Percentiles rank a stretch among this genome's conserved stretches.
These are phyloP conservation scores for Contarinia nasturtii DNA, from an alignment of 1,140 invertebrate genomes.

Conservation along the genomic window DNA sequence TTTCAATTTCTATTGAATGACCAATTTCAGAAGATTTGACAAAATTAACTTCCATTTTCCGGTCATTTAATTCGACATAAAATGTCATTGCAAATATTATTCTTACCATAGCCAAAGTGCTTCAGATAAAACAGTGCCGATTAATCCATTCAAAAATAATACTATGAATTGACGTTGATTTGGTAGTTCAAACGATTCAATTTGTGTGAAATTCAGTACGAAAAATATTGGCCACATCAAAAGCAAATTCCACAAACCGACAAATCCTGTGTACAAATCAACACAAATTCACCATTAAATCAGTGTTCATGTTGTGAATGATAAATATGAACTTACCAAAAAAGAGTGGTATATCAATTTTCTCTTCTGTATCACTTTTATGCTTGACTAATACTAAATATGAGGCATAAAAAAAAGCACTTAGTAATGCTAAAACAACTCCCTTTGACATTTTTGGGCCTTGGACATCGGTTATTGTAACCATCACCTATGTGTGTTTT, in stretches of 20 bases:
- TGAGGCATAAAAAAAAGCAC: slow-evolving; percentile 66
- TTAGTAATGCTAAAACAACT: slow-evolving; percentile 53
- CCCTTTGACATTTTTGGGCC: slow-evolving; percentile 44
- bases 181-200: slow-evolving; percentile 69
- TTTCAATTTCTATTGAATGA: slow-evolving; percentile 7
- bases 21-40: slow-evolving; percentile 1
- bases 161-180: slow-evolving; percentile 54
- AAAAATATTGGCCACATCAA: slow-evolving; percentile 75
- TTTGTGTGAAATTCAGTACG: slow-evolving; percentile 54
- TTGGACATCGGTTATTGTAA: slow-evolving; percentile 48
- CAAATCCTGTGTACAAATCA: slow-evolving; percentile 62
- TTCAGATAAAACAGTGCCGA: slow-evolving; percentile 72
- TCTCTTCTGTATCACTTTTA: slow-evolving; percentile 70
- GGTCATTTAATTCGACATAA: too few species aligned
- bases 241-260: slow-evolving; percentile 65
- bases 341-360: slow-evolving; percentile 77
- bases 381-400: slow-evolving; percentile 66
- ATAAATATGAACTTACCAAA: slow-evolving; percentile 40
- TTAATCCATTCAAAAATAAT: slow-evolving; percentile 64
- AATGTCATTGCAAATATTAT: too few species aligned
- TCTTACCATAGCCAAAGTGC: slow-evolving; percentile 71
- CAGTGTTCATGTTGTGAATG: not conserved
- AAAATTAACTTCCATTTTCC: too few species aligned
- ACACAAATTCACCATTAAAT: too few species aligned
- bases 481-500: slow-evolving; percentile 38